Base-by-base conservation (phyloP, 92 coral and sea anemone species). In the Phenganax subtilis region DNA sequence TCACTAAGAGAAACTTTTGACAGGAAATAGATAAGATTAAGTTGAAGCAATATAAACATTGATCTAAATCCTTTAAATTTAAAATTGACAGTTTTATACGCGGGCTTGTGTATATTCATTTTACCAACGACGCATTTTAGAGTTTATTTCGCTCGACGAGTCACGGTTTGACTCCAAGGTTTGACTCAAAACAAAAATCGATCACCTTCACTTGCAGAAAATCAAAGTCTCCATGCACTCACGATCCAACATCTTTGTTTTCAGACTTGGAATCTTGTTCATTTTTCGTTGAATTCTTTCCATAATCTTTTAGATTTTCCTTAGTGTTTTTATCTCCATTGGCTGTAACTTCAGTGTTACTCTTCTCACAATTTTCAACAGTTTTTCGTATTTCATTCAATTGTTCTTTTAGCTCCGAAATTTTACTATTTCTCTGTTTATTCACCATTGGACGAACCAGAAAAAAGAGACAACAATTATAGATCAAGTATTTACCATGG, bases 341-440 rank as follows among this genome's bases (percentile, higher is more conserved):
- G 9, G 14, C 59, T 10, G 25, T 51, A 6, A 9, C 71, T 14
- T 37, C 31, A 63, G 63, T 56, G 53, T 15, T 12, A 62, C 47
- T 5, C 47, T 64, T 56, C 55, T 60, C 57, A 14, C 27, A 62
- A 20, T 59, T 56, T 9, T 76, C 82, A 44, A 65, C 56, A 51
- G 73, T 79, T 27, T 53, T 53, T 66, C 90, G 89, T 8, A 94
- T 90, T 90, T 88, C 81, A 60, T 85, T 90, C 88, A 94, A 86
- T 92, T 92, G 98, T 78, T 92, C 94, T 91, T 80, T 91, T 77
- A 94, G 93, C 37, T 88, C 91, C 72, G 87, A 68, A 81, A 92
- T 87, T 72, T 96, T 80, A 7, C 89, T 93, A 73, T 85, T 93
- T 85, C 98, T 91, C 98, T 94, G 96, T 85, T 55, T 67, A 75